These are phyloP conservation scores for Wiebesia pumilae DNA, from an alignment of 1,140 invertebrate genomes.

Conservation along the genomic window DNA sequence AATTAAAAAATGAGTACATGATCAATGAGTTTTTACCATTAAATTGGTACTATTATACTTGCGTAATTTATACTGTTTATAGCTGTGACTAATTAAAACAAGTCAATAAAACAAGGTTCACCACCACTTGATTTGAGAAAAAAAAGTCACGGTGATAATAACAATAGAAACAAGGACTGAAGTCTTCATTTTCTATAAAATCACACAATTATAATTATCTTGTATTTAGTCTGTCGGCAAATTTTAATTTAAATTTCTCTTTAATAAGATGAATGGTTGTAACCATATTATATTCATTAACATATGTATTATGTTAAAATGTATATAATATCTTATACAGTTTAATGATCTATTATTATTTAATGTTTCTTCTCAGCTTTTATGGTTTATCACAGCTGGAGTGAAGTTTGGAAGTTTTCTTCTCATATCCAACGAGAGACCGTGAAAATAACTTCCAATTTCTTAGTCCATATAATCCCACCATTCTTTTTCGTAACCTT, in stretches of 20 bases:
- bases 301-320: conserved; percentile 60
- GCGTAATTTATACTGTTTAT: conserved; percentile 26
- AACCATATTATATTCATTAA: conserved; percentile 51
- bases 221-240: conserved; percentile 47
- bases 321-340: conserved; percentile 59
- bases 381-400: conserved; percentile 72
- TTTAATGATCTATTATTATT: conserved; percentile 55
- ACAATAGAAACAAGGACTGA: conserved; percentile 28
- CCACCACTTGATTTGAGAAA: conserved; percentile 29
- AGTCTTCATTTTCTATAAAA: conserved; percentile 41
- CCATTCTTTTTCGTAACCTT: conserved; percentile 98
- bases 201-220: conserved; percentile 35
- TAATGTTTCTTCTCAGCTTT: conserved; percentile 62
- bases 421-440: conserved; percentile 23
- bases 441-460: conserved; percentile 50
- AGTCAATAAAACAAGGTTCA: conserved; percentile 32
- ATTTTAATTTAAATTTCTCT: conserved; percentile 45
- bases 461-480: conserved; percentile 94
- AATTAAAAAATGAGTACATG: conserved; percentile 32
- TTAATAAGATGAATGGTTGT: conserved; percentile 61
- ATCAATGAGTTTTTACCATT: conserved; percentile 22
- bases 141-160: conserved; percentile 14
- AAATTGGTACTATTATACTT: conserved; percentile 32
- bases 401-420: conserved; percentile 45
- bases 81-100: conserved; percentile 26